Evolutionary conservation across 2,113 vertebrate genomes (phyloP).

Genomic region (Menura novaehollandiae): DNA sequence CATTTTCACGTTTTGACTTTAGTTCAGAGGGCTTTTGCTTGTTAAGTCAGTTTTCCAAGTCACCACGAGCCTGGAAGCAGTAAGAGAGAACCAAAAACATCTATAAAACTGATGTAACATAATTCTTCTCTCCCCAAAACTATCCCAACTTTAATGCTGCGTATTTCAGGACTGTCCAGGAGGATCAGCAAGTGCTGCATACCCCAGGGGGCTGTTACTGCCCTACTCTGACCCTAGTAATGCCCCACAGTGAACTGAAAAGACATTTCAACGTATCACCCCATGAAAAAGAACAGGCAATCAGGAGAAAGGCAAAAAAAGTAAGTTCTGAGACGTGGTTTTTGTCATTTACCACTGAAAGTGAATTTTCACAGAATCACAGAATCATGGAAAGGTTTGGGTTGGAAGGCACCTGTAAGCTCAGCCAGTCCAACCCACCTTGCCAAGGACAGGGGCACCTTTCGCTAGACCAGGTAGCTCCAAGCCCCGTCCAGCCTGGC

Average conservation of each 20-base stretch:
- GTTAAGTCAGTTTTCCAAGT: not conserved
- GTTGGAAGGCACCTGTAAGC: not conserved
- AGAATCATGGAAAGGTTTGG: too few species aligned
- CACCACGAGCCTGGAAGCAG: not conserved
- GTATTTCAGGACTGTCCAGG: not conserved
- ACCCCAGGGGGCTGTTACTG: not conserved
- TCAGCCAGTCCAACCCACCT: not conserved
- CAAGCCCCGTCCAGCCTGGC: fast-evolving
- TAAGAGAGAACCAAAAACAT: not conserved
- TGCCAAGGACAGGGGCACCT: not conserved
- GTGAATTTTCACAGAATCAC: not conserved
- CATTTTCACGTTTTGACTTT: not conserved
- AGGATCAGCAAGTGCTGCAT: not conserved
- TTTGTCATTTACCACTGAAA: not conserved
- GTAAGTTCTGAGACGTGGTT: not conserved
- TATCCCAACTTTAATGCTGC: not conserved
- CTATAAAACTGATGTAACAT: not conserved
- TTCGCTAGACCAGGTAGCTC: not conserved
- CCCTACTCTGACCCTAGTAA: not conserved
- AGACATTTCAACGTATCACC: not conserved
- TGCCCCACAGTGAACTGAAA: not conserved
- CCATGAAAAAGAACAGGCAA: not conserved
- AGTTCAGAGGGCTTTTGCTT: not conserved
- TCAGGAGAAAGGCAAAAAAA: not conserved
- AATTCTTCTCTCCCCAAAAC: not conserved